Evolutionary conservation across 2,797 vertebrate species (phyloP), one percentile per base, ranked within the genome.

Genomic region (Arrhamphus sclerolepis): DNA sequence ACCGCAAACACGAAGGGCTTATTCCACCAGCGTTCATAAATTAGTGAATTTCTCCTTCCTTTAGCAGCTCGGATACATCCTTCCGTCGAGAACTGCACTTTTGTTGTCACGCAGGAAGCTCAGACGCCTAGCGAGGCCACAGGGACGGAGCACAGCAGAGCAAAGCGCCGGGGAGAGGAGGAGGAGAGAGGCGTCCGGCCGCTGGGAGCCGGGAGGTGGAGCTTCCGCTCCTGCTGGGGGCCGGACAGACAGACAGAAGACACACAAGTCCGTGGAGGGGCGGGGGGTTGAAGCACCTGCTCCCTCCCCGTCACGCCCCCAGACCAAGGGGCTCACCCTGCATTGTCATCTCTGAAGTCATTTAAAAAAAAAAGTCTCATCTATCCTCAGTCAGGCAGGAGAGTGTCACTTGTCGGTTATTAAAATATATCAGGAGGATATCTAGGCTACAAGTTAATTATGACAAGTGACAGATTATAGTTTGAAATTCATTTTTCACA

Each of bases 281-380:
- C 47, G 73, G 77, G 65, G 79, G 74, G 40, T 77, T 70, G 62
- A 81, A 84, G 89, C 93, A 93, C 92, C 92, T 93, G 92, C 93
- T 92, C 83, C 69, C 72, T 31, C 68, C 28, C 69, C 48, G 77
- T 75, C 87, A 89, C 87, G 87, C 90, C 89, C 76, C 72, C 78
- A 54, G 67, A 66, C 57, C 78, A 64, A 63, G 76, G 77, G 62
- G 72, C 75, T 82, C 85, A 85, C 83, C 84, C 74, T 66, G 60
- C 80, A 81, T 81, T 87, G 82, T 80, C 75, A 75, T 77, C 46
- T 52, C 56, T 16, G 59, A 61, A 59, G 65, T 73, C 68, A 75
- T 82, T 46, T 21, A 5, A 43, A 20, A 19, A 11, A 13, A 10
- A 18, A 17, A 69, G 70, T 65, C 65, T 70, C 43, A 40, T 73